phyloP scores from a whole-genome alignment of 2,888 invertebrate genomes.

The Stegophylla sp. region DNA sequence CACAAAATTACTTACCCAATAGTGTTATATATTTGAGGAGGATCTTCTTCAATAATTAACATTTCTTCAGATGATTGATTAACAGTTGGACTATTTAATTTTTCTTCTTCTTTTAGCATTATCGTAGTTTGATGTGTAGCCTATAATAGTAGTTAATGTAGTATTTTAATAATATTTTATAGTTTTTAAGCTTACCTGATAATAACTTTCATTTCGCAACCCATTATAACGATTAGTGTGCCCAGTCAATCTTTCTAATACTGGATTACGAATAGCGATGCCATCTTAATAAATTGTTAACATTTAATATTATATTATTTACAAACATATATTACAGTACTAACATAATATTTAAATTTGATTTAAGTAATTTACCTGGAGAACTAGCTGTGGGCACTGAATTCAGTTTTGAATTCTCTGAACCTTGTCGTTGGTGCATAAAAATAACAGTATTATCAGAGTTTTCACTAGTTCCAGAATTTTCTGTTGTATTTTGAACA shows the following conservation, averaged over 20 bases:
- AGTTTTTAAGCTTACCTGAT: constrained; percentile 71
- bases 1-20: constrained; percentile 28
- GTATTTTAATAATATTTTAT: not conserved
- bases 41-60: constrained; percentile 71
- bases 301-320: no score
- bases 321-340: no score
- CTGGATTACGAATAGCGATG: constrained; percentile 74
- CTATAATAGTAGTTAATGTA: constrained; percentile 62
- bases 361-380: constrained; percentile 33
- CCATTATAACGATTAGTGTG: constrained; percentile 68
- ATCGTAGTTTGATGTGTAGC: constrained; percentile 70
- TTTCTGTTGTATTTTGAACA: constrained; percentile 64
- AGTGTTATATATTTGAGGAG: constrained; percentile 60
- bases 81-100: constrained; percentile 68
- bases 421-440: constrained; percentile 64
- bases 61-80: constrained; percentile 69
- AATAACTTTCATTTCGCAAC: constrained; percentile 89
- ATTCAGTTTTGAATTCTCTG: constrained; percentile 51
- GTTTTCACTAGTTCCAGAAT: constrained; percentile 67
- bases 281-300: constrained; percentile 59
- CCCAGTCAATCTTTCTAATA: constrained; percentile 84
- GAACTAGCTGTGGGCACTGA: constrained; percentile 23
- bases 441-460: constrained; percentile 69
- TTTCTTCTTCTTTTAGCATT: constrained; percentile 64
- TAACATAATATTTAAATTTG: not conserved